Conservation (phyloP, 2,113 vertebrate genomes). For the Larimichthys crocea region DNA sequence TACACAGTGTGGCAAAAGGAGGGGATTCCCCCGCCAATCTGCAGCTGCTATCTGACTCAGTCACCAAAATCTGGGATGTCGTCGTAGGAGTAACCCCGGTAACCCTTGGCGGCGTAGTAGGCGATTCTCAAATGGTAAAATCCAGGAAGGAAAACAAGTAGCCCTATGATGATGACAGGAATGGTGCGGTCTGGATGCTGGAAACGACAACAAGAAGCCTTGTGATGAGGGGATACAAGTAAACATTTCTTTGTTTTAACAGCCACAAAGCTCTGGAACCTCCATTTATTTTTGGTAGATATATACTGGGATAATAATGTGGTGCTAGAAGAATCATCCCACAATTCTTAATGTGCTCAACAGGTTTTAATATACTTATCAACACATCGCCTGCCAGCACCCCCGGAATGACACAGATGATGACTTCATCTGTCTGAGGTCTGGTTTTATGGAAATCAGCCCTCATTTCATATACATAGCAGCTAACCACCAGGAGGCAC, state of each 20-base stretch:
- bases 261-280: background rate
- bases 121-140: constrained; percentile 98
- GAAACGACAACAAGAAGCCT: constrained; percentile 8
- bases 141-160: constrained; percentile 94
- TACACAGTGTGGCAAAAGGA: background rate
- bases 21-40: background rate
- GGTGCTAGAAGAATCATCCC: background rate
- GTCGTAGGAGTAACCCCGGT: constrained; percentile 96
- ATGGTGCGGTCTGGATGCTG: constrained; percentile 92
- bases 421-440: constrained; percentile 45
- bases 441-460: constrained; percentile 48
- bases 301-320: constrained; percentile 1
- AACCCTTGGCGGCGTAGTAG: constrained; percentile 94
- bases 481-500: constrained; percentile 29
- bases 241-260: background rate
- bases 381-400: constrained; percentile 8
- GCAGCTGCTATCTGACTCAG: constrained; percentile 72
- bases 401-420: constrained; percentile 5
- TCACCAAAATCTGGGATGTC: constrained; percentile 98
- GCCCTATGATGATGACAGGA: constrained; percentile 93
- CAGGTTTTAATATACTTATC: constrained; percentile 38
- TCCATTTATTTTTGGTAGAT: background rate
- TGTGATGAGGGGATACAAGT: background rate
- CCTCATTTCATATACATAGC: constrained; percentile 6
- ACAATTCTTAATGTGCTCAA: constrained; percentile 23